phyloP scores from a whole-genome alignment of 2,888 invertebrate genomes.

The Mesorhabditis belari region DNA sequence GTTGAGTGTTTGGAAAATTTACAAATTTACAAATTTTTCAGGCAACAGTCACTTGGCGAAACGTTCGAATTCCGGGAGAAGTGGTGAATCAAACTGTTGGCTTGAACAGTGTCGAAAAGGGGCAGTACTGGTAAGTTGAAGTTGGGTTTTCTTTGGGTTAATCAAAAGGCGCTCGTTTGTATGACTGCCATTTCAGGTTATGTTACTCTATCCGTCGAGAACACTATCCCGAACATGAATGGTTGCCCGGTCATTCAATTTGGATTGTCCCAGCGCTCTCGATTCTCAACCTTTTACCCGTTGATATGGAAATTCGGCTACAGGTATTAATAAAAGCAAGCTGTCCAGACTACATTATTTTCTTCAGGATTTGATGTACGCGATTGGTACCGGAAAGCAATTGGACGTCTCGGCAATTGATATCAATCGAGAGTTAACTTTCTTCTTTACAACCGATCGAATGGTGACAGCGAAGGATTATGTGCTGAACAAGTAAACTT shows the following conservation, averaged over 20 bases:
- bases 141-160: too few species aligned
- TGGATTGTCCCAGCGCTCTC: constrained; percentile 75
- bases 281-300: constrained; percentile 74
- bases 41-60: constrained; percentile 21
- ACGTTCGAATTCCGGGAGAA: constrained; percentile 19
- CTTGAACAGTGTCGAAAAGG: constrained; percentile 8
- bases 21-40: background rate
- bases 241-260: constrained; percentile 78
- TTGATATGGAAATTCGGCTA: constrained; percentile 56
- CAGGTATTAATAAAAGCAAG: too few species aligned
- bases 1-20: too few species aligned
- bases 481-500: constrained; percentile 50
- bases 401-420: constrained; percentile 54
- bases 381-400: constrained; percentile 57
- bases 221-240: constrained; percentile 62
- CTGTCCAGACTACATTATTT: too few species aligned
- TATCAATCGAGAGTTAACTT: constrained; percentile 58
- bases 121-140: background rate
- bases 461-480: constrained; percentile 70
- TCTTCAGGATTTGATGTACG: constrained; percentile 25
- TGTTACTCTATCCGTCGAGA: constrained; percentile 70
- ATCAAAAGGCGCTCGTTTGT: background rate
- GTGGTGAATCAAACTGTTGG: constrained; percentile 17
- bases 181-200: constrained; percentile 61
- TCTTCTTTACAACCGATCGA: constrained; percentile 75